Evolutionary conservation across 2,113 vertebrate genomes (phyloP), one percentile per base, ranked within the genome.

Genomic region (Centropus unirufus): DNA sequence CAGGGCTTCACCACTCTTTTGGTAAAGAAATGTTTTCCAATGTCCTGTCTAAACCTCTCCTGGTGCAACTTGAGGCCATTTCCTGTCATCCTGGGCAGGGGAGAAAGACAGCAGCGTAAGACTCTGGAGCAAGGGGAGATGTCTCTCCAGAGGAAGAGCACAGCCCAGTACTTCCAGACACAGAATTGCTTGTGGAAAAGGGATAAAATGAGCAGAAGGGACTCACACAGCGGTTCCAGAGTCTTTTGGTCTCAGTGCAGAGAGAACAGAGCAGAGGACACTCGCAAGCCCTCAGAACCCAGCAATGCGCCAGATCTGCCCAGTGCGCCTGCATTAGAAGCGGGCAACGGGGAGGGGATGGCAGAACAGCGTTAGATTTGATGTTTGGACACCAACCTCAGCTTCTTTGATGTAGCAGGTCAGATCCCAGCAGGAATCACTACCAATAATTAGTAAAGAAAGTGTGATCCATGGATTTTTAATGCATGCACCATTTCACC

Each of bases 201-300:
- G 29, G 12, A 14, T 10, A 4, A 47, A 67, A 16, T 32, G 40
- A 20, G 30, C 62, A 34, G 2, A 39, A 29, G 30, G 40, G 68
- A 20, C 54, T 36, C 69, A 3, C 2, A 0, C 32, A 1, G 23
- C 11, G 24, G 57, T 40, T 49, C 23, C 87, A 44, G 54, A 2
- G n/a, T 2, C 5, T 47, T 34, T 52, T 47, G 86, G 30, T 30
- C 22, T 42, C 67, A 26, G 49, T 16, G 54, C 73, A 61, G 51
- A 36, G 51, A 62, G 36, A 52, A 29, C 46, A 47, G 39, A 62
- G 63, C 49, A 24, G 5, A 6, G 26, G n/a, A 34, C 47, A 1
- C 54, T 18, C 9, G 22, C 11, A 26, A 0, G 20, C 55, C 1
- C 55, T 3, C 9, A 8, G 7, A 19, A n/a, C 1, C 73, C 2